Evolutionary conservation across 2,797 vertebrate species (phyloP), one percentile per base, ranked within the genome.

Genomic region (Anas acuta): DNA sequence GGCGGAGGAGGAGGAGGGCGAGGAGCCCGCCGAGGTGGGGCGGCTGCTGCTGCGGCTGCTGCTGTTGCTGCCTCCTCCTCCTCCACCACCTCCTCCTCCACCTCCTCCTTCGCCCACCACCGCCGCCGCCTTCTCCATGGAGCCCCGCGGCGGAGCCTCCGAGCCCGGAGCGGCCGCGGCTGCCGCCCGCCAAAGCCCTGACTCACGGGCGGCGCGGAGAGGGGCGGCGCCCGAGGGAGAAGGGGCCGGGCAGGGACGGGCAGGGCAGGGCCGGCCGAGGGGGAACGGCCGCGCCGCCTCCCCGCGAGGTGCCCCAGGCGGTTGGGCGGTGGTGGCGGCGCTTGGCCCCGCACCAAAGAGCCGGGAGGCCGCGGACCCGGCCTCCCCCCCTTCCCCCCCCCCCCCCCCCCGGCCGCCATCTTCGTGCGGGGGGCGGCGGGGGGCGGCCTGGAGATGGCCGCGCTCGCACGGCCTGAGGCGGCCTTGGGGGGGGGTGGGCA

Each of bases 11-110:
- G 94, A 95, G 54, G 97, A 97, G 80, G 97, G 97, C 32, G 98
- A 98, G 22, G 97, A 98, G 23, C 97, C 98, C 20, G 97, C 98
- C 78, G 98, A 98, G 43, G 98, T 96, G 90, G 98, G 97, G 49
- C 98, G 97, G 95, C 97, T 98, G 94, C 97, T 98, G 95, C 98
- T 98, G 87, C 97, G 97, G 91, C 98, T 97, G 93, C 98, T 98
- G 96, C 98, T 97, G 80, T 97, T 95, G 94, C 97, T 97, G 88
- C 96, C 93, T n/a, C 43, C 43, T 43, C 43, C 43, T 43, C 97
- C 97, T 18, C 90, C 93, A 6, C 86, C 73, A 3, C 39, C 39
- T 39, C 37, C 37, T 37, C 37, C 37, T 37, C 37, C 39, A 13
- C 39, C 39, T 39, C 94, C 95, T 57, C 96, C 78, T 65, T 94